A percentile compares a stretch with the other conserved stretches of the same genome.
These are phyloP conservation scores for Hydractinia echinata DNA, from an alignment of 30 jellyfish, hydroid and myxozoan species.

Conservation along the genomic window DNA sequence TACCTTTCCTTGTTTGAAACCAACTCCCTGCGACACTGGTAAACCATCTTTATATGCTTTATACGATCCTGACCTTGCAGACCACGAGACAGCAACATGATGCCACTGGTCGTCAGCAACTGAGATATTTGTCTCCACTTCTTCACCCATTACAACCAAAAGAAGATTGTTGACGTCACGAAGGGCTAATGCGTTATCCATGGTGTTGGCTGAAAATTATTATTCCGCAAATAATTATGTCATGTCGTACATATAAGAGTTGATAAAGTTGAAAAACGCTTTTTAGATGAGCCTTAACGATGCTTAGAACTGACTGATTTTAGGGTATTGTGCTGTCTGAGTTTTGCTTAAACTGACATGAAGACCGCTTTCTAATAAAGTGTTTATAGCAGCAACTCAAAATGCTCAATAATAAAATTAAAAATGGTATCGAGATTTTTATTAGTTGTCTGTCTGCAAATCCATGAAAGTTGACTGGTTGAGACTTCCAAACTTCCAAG, in stretches of 20 bases:
- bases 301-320: no score
- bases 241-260: background rate
- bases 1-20: slow-evolving; percentile 81
- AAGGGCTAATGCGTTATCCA: slow-evolving; percentile 84
- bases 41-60: slow-evolving; percentile 82
- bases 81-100: slow-evolving; percentile 98
- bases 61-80: slow-evolving; percentile 60
- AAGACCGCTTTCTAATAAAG: no score
- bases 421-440: no score
- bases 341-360: no score
- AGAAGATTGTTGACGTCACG: slow-evolving; percentile 70
- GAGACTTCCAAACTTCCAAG: no score
- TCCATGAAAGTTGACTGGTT: no score
- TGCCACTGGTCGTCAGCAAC: slow-evolving; percentile 96
- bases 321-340: no score
- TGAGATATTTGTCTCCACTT: slow-evolving; percentile 65
- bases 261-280: background rate
- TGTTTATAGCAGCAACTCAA: no score
- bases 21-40: slow-evolving; percentile 46
- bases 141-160: slow-evolving; percentile 76
- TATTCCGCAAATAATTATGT: background rate
- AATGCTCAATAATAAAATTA: no score
- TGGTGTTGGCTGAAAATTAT: slow-evolving; percentile 9
- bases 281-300: no score
- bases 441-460: no score